Evolutionary conservation across 2,113 vertebrate species (phyloP).

Genomic region (Tamias sibiricus): DNA sequence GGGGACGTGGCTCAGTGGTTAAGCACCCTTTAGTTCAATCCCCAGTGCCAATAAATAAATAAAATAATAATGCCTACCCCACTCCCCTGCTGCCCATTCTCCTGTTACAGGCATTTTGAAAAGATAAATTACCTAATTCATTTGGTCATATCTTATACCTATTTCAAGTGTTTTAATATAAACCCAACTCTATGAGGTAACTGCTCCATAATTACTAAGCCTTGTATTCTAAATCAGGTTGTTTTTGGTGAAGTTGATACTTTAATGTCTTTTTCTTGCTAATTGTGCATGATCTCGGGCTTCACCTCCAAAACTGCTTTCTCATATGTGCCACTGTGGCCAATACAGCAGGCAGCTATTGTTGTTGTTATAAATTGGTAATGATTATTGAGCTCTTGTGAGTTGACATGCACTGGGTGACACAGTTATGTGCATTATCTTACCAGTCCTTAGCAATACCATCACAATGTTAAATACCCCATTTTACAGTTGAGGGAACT

Average conservation of each 20-base stretch:
- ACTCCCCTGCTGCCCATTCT: not conserved
- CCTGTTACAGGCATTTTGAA: not conserved
- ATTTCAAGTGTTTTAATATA: not conserved
- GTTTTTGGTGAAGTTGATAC: not conserved
- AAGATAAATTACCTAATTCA: not conserved
- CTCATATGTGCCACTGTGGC: not conserved
- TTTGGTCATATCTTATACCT: not conserved
- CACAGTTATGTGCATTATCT: not conserved
- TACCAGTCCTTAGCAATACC: not conserved
- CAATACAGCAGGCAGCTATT: not conserved
- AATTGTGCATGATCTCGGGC: not conserved
- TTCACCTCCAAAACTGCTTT: not conserved
- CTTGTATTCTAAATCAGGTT: not conserved
- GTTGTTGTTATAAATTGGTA: not conserved
- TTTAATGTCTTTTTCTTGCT: slow-evolving; percentile 12
- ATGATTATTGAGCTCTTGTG: not conserved
- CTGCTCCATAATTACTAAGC: not conserved
- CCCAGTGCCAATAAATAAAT: too few species aligned
- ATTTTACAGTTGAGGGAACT: not conserved
- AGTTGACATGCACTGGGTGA: not conserved
- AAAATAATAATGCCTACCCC: not conserved
- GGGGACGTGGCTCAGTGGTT: too few species aligned
- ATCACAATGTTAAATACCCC: not conserved
- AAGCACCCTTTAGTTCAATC: too few species aligned
- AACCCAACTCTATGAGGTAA: not conserved